These are phyloP conservation scores for Rhamphomyia laevipes DNA, from an alignment of 2,888 invertebrate species.

Conservation along the genomic window DNA sequence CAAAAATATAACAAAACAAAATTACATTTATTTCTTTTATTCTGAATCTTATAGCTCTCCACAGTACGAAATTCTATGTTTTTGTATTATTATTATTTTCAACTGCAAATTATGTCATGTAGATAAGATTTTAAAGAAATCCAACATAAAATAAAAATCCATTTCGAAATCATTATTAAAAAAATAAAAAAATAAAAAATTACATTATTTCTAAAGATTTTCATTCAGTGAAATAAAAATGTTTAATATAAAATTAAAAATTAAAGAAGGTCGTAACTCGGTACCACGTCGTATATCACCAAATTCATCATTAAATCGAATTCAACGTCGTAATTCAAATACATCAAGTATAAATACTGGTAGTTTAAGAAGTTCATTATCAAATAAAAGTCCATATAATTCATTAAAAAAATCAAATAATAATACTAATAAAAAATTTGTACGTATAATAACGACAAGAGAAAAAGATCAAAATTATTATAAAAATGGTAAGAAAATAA, in stretches of 20 bases:
- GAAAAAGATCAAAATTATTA: constrained; percentile 11
- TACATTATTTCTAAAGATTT: neutral
- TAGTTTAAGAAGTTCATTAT: constrained; percentile 34
- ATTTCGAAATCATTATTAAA: constrained; percentile 4
- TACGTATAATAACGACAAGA: constrained; percentile 35
- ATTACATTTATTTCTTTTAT: too few species aligned
- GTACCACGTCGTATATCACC: constrained; percentile 21
- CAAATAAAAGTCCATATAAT: constrained; percentile 30
- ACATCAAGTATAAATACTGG: constrained; percentile 19
- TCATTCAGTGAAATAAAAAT: constrained; percentile 17
- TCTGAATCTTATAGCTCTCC: neutral
- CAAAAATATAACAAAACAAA: too few species aligned
- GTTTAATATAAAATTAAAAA: constrained; percentile 39
- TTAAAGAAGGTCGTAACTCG: constrained; percentile 35
- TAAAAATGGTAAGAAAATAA: too few species aligned
- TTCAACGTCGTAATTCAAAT: constrained; percentile 11
- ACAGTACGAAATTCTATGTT: constrained; percentile 1
- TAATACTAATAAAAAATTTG: constrained; percentile 30
- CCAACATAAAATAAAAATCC: constrained; percentile 2
- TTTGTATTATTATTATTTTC: neutral
- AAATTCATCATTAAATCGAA: constrained; percentile 12
- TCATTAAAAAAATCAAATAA: constrained; percentile 24
- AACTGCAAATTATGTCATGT: constrained; percentile 1
- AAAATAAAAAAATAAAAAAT: constrained; percentile 1
- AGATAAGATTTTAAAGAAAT: too few species aligned